Evolutionary conservation across 2,888 invertebrate species (phyloP), one percentile per base, ranked within the genome.

Genomic region (Tenthredo notha): DNA sequence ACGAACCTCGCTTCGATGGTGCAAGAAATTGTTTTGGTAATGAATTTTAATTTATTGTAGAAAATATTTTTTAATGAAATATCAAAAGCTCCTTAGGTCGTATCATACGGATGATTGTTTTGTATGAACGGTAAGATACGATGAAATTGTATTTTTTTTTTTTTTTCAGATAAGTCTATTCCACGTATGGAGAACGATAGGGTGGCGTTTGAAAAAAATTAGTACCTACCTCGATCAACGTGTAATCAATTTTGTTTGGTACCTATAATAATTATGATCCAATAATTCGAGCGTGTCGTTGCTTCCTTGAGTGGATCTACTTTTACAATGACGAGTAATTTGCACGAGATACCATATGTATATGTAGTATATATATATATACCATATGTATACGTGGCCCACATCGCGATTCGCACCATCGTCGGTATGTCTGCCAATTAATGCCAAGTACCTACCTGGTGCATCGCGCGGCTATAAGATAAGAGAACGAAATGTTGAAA

Each of bases 281-380:
- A 50, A 67, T 25, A 9, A 43, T 25, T 65, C 47, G 47, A 83
- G 43, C 67, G 67, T 83, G 83, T 50, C 83, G 83, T 33, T 47
- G 65, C n/a, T 70, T 83, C 83, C 67, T 83, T 58, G 83, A 65
- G 29, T 33, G 37, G 83, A 83, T 83, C 83, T 83, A 83, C 83
- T 67, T 83, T 83, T 83, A 83, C 83, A 83, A 83, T 83, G 47
- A 83, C 83, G 83, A 50, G 29, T 83, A 67, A 83, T 83, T 67
- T 67, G 40, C 70, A 50, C 83, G 67, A 67, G 83, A 67, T 10
- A 70, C 43, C 25, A 40, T 70, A 83, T 21, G 15, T 61, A 7
- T 40, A 10, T 15, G 29, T 6, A 18, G 0, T 37, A 33, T 7
- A 7, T 37, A 37, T 37, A 37, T 7, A 37, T 37, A 37, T 37